Percentiles rank a stretch among this genome's conserved stretches.
phyloP scores from a whole-genome alignment of 2,888 invertebrate genomes.

The Hemicrepidius hirtus region DNA sequence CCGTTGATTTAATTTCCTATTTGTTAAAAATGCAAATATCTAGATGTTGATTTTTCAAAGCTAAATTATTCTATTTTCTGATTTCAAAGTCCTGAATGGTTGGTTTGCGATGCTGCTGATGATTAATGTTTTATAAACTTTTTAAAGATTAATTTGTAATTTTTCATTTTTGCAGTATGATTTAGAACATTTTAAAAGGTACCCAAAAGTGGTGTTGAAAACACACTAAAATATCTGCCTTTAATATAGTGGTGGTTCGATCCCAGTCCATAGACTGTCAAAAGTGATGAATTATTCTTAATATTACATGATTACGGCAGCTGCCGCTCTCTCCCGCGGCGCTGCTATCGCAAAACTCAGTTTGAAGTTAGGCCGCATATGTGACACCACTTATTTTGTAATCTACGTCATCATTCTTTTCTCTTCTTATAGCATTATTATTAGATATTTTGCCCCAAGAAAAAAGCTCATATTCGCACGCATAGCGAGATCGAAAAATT shows the following conservation, averaged over 20 bases:
- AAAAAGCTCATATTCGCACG: conserved; percentile 40
- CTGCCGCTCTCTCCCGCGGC: conserved; percentile 50
- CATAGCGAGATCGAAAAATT: conserved; percentile 32
- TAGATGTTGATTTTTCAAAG: too few relatives aligned
- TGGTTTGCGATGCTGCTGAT: too few relatives aligned
- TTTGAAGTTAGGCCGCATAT: conserved; percentile 51
- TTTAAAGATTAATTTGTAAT: background rate
- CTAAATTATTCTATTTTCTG: too few relatives aligned
- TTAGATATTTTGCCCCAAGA: conserved; percentile 12
- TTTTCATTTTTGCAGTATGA: background rate
- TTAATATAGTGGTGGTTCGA: conserved; percentile 49
- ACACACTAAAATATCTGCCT: conserved; percentile 43
- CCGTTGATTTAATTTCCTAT: too few relatives aligned
- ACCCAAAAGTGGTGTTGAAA: conserved; percentile 19
- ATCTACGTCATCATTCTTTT: conserved; percentile 43
- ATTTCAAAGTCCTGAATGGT: too few relatives aligned
- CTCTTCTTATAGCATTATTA: conserved; percentile 35
- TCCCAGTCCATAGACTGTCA: conserved; percentile 57
- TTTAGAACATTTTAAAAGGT: conserved; percentile 16
- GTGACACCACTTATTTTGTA: conserved; percentile 44
- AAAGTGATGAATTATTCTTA: conserved; percentile 64
- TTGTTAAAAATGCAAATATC: too few relatives aligned
- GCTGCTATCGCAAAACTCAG: conserved; percentile 51
- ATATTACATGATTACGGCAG: conserved; percentile 60
- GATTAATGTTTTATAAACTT: too few relatives aligned